Evolutionary conservation across 2,113 vertebrate species (phyloP).

Genomic region (Halichoeres trimaculatus): DNA sequence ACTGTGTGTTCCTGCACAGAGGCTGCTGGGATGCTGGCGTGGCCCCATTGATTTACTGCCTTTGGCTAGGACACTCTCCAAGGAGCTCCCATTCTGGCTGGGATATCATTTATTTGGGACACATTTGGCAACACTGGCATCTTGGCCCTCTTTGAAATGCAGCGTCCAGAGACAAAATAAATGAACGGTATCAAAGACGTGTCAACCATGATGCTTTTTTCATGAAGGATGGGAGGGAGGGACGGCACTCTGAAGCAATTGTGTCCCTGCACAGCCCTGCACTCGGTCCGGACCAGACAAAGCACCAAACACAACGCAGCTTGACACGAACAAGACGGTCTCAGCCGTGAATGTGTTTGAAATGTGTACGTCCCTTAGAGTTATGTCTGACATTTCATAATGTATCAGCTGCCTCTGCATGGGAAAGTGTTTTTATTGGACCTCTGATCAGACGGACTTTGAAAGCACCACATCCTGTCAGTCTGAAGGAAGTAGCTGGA

Average conservation of each 20-base stretch:
- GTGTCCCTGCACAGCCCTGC: constrained; percentile 35
- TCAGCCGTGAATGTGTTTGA: constrained; percentile 20
- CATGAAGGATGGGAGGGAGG: constrained; percentile 52
- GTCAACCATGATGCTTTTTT: constrained; percentile 68
- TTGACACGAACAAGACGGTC: constrained; percentile 45
- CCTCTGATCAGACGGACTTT: constrained; percentile 50
- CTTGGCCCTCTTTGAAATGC: constrained; percentile 74
- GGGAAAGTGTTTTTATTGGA: constrained; percentile 38
- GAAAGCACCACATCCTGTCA: constrained; percentile 31
- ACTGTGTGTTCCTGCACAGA: constrained; percentile 64
- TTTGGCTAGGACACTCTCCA: constrained; percentile 74
- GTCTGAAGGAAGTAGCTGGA: constrained; percentile 42
- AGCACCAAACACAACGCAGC: constrained; percentile 36
- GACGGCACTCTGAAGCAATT: constrained; percentile 46
- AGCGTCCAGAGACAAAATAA: constrained; percentile 69
- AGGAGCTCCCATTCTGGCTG: constrained; percentile 75
- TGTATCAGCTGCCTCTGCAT: constrained; percentile 24
- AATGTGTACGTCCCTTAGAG: constrained; percentile 1
- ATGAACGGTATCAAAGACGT: constrained; percentile 78
- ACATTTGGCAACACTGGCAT: constrained; percentile 76
- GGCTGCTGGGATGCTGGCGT: constrained; percentile 72
- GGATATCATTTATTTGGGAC: constrained; percentile 80
- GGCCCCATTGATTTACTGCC: constrained; percentile 78
- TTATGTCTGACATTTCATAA: constrained; percentile 53
- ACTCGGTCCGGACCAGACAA: constrained; percentile 39